phyloP scores from a whole-genome alignment of 2,113 vertebrate species.

The Sardina pilchardus region DNA sequence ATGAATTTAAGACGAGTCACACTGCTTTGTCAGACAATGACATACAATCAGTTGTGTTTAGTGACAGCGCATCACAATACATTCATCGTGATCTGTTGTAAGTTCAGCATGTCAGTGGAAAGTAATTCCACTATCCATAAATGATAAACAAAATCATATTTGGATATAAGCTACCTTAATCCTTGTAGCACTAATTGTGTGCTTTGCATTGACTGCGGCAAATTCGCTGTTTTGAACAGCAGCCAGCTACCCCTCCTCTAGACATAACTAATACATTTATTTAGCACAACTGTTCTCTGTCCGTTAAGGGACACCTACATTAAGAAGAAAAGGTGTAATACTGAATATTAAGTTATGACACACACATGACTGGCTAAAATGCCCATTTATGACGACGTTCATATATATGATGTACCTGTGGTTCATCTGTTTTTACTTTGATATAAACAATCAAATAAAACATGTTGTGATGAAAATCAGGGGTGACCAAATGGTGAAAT shows the following conservation, averaged over 20 bases:
- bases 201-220: conserved; percentile 7
- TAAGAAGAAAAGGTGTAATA: not conserved
- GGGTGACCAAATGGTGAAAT: not conserved
- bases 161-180: not conserved
- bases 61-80: not conserved
- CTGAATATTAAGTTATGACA: not conserved
- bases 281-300: not conserved
- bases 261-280: not conserved
- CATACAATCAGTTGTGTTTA: not conserved
- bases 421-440: not conserved
- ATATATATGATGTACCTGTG: not conserved
- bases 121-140: not conserved
- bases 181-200: not conserved
- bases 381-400: not conserved
- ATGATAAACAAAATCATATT: not conserved
- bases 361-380: not conserved
- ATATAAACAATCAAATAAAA: not conserved
- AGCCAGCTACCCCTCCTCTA: not conserved
- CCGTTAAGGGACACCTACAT: not conserved
- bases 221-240: not conserved
- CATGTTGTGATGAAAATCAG: not conserved
- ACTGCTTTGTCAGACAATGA: not conserved
- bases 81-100: not conserved
- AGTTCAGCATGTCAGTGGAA: not conserved
- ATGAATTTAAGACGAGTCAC: not conserved